These are phyloP conservation scores for Pterostichus madidus DNA, from an alignment of 2,888 invertebrate genomes.

Conservation along the genomic window DNA sequence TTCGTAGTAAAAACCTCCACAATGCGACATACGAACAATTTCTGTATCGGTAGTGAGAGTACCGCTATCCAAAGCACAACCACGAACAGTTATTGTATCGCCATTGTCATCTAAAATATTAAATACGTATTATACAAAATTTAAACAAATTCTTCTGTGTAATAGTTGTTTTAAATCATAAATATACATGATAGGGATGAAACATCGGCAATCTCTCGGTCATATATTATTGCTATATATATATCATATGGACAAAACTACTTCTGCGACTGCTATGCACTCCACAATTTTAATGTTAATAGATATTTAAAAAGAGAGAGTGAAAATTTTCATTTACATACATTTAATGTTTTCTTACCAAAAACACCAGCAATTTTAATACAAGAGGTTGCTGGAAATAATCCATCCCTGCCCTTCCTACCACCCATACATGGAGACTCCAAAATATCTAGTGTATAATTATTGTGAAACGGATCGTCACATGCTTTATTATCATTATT, in stretches of 20 bases:
- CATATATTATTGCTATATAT: too few relatives aligned
- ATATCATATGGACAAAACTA: too few relatives aligned
- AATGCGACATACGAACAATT: slow-evolving; percentile 97
- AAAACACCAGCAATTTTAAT: slow-evolving; percentile 96
- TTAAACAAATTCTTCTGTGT: neutral
- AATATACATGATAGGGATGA: too few relatives aligned
- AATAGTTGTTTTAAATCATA: too few relatives aligned
- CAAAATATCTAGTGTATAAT: slow-evolving; percentile 89
- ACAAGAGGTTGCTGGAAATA: slow-evolving; percentile 98
- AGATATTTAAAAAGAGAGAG: neutral
- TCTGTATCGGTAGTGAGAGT: slow-evolving; percentile 97
- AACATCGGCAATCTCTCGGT: too few relatives aligned
- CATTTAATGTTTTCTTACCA: slow-evolving; percentile 80
- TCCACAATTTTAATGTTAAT: too few relatives aligned
- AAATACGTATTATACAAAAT: neutral
- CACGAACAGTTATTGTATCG: slow-evolving; percentile 91
- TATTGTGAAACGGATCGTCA: slow-evolving; percentile 98
- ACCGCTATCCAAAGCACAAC: slow-evolving; percentile 97
- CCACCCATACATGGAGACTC: slow-evolving; percentile 97
- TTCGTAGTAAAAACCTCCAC: slow-evolving; percentile 95
- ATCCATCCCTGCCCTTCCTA: slow-evolving; percentile 93
- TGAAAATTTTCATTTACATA: neutral
- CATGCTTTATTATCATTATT: slow-evolving; percentile 92
- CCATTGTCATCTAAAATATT: slow-evolving; percentile 85
- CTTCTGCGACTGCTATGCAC: too few relatives aligned